phyloP scores from a whole-genome alignment of 2,113 vertebrate species.

The Nannobrachium achirus region DNA sequence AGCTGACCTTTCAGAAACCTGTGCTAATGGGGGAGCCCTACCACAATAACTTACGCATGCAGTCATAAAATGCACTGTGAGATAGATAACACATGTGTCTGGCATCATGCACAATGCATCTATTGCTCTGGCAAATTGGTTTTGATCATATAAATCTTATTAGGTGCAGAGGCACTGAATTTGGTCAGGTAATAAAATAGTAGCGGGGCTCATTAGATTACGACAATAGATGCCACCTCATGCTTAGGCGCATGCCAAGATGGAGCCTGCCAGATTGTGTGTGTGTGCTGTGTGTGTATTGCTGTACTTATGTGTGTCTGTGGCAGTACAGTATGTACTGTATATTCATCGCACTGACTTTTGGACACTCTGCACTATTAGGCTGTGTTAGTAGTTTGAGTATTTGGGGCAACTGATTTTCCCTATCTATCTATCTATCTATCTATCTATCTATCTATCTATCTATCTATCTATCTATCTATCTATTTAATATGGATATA shows the following conservation, averaged over 20 bases:
- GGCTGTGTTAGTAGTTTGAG: too few species aligned
- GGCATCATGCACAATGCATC: constrained; percentile 59
- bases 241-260: background rate
- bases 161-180: constrained; percentile 45
- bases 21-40: constrained; percentile 56
- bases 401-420: too few species aligned
- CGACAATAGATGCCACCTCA: constrained; percentile 58
- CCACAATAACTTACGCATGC: constrained; percentile 59
- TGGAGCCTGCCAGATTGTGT: background rate
- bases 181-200: constrained; percentile 51
- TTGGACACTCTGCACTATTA: too few species aligned
- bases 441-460: too few species aligned
- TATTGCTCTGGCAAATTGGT: constrained; percentile 48
- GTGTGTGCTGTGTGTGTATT: constrained; percentile 10
- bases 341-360: too few species aligned
- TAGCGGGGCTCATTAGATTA: constrained; percentile 52
- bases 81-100: constrained; percentile 60
- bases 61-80: constrained; percentile 54
- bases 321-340: too few species aligned
- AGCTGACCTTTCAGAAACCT: constrained; percentile 57
- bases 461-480: too few species aligned
- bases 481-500: too few species aligned
- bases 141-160: constrained; percentile 59
- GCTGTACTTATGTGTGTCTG: background rate
- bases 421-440: too few species aligned